These are phyloP conservation scores for Colletes collaris DNA, from an alignment of 2,888 invertebrate genomes.

Conservation along the genomic window DNA sequence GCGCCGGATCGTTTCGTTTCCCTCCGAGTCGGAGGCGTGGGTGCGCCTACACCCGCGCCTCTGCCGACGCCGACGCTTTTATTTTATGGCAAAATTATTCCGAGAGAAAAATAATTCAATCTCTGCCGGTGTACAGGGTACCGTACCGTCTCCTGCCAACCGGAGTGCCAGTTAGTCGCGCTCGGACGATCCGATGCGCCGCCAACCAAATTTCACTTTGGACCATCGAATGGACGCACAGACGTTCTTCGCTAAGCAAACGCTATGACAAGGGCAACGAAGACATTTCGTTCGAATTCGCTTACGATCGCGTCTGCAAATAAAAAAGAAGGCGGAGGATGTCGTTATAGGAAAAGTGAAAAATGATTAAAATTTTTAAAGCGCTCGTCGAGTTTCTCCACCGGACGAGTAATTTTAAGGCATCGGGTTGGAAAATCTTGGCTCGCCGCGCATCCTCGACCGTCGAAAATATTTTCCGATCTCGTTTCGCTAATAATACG, in stretches of 20 bases:
- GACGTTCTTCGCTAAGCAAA: not conserved
- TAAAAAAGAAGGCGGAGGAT: no score
- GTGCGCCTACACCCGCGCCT: conserved; percentile 38
- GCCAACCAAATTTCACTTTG: conserved; percentile 35
- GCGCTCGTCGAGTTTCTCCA: no score
- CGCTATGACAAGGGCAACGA: no score
- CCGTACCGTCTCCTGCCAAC: conserved; percentile 48
- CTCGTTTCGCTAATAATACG: conserved; percentile 19
- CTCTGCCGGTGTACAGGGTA: conserved; percentile 66
- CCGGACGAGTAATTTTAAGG: no score
- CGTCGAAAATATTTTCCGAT: conserved; percentile 41
- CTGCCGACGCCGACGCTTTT: conserved; percentile 56
- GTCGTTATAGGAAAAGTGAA: no score
- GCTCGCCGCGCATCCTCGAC: not conserved
- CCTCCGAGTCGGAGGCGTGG: conserved; percentile 33
- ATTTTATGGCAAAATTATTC: conserved; percentile 80
- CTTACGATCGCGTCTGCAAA: no score
- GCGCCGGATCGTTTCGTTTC: conserved; percentile 48
- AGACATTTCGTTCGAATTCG: no score
- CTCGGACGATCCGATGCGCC: conserved; percentile 18
- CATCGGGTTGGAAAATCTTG: no score
- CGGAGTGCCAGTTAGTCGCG: conserved; percentile 18
- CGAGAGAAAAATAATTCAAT: conserved; percentile 79
- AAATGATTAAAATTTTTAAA: no score
- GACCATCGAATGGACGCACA: conserved; percentile 8